phyloP scores from a whole-genome alignment of 2,113 vertebrate species.

The Chloropsis cyanopogon region DNA sequence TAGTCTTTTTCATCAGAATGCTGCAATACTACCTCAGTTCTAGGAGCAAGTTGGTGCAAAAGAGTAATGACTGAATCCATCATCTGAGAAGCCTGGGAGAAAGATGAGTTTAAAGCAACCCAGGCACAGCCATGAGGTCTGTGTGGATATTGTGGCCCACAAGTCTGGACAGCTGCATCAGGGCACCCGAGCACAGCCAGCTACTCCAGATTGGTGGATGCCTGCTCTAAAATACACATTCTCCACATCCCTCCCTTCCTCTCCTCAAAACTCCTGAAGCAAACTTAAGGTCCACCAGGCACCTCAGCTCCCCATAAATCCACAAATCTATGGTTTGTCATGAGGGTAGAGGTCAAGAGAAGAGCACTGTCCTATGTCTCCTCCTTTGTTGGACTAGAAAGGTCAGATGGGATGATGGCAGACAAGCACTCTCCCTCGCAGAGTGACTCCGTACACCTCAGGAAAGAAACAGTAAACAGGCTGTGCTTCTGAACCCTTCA shows the following conservation, averaged over 20 bases:
- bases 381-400: neutral
- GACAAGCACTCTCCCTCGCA: fast-evolving
- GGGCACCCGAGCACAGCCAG: fast-evolving
- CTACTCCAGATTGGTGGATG: neutral
- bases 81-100: neutral
- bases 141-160: fast-evolving
- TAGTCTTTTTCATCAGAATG: neutral
- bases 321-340: neutral
- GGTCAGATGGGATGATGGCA: neutral
- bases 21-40: neutral
- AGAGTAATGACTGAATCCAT: neutral
- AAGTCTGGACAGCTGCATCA: neutral
- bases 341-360: neutral
- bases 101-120: neutral
- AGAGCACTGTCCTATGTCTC: neutral
- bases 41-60: neutral
- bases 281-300: neutral
- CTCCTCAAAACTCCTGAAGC: neutral
- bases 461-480: neutral
- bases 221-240: fast-evolving
- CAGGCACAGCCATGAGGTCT: neutral
- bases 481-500: neutral
- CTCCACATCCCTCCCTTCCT: neutral
- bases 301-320: neutral
- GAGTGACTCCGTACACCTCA: neutral